phyloP scores from a whole-genome alignment of 2,888 invertebrate species.

The Linyphia triangularis region DNA sequence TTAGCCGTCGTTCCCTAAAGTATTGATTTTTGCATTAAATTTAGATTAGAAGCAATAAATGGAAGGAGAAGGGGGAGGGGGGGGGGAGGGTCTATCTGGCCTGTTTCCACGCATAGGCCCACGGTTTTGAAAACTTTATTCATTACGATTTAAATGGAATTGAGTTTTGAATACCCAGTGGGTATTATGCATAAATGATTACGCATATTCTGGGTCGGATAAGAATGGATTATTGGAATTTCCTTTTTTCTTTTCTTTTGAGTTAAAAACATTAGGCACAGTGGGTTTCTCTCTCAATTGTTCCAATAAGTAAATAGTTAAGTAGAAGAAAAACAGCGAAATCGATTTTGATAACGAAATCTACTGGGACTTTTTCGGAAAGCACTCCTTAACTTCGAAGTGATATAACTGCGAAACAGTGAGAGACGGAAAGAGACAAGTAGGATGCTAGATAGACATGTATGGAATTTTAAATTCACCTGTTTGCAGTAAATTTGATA shows the following conservation, averaged over 20 bases:
- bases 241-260: not conserved
- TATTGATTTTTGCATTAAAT: conserved; percentile 73
- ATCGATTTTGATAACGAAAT: not conserved
- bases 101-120: conserved; percentile 39
- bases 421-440: too few species aligned
- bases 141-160: conserved; percentile 59
- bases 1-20: conserved; percentile 43
- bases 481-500: too few species aligned
- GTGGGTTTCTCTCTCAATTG: not conserved
- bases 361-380: too few species aligned
- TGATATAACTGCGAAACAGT: too few species aligned
- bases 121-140: conserved; percentile 63
- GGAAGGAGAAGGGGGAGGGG: conserved; percentile 16
- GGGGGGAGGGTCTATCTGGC: conserved; percentile 48
- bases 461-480: too few species aligned
- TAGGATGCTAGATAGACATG: too few species aligned
- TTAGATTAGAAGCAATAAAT: conserved; percentile 72
- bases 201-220: not conserved
- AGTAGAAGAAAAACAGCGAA: not conserved
- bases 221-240: not conserved
- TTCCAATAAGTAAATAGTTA: not conserved
- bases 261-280: not conserved
- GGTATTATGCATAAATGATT: conserved; percentile 17
- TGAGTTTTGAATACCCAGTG: conserved; percentile 37
- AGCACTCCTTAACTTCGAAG: too few species aligned